Percentiles rank a stretch among this genome's conserved stretches.
Conservation (phyloP, 2,113 vertebrate species). For the Platichthys flesus region DNA sequence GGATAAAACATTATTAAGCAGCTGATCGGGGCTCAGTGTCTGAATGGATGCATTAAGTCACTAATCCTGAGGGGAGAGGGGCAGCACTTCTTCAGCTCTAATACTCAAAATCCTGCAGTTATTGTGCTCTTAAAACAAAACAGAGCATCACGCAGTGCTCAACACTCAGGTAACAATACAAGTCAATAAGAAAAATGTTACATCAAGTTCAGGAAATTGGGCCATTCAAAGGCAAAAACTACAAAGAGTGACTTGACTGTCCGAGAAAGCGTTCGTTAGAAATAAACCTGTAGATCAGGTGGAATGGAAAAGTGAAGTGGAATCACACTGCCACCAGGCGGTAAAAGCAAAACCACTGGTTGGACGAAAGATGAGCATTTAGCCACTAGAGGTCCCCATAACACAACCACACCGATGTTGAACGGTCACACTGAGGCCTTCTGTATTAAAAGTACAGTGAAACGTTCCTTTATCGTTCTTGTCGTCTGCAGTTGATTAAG, state of each 20-base stretch:
- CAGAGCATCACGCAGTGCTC: neutral
- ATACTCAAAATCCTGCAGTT: slow-evolving; percentile 7
- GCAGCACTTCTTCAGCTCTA: slow-evolving; percentile 42
- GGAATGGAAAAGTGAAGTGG: neutral
- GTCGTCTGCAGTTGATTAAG: neutral
- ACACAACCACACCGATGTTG: slow-evolving; percentile 2
- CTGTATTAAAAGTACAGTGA: neutral
- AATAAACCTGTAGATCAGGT: too few relatives aligned
- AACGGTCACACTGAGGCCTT: neutral
- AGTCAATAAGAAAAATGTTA: neutral
- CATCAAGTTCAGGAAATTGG: neutral
- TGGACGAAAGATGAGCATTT: neutral
- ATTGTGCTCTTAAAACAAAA: neutral
- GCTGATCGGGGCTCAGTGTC: slow-evolving; percentile 80
- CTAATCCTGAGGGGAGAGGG: slow-evolving; percentile 76
- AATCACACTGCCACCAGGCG: slow-evolving; percentile 50
- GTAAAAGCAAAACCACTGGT: neutral
- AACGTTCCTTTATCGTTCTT: neutral
- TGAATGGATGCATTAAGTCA: slow-evolving; percentile 78
- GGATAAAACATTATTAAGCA: slow-evolving; percentile 79
- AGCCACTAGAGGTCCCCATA: slow-evolving; percentile 55
- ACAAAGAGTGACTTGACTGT: neutral
- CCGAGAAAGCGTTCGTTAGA: neutral
- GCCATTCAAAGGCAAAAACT: neutral
- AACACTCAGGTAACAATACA: neutral